Base-by-base conservation (phyloP, 2,113 vertebrate species). In the Ictalurus punctatus region DNA sequence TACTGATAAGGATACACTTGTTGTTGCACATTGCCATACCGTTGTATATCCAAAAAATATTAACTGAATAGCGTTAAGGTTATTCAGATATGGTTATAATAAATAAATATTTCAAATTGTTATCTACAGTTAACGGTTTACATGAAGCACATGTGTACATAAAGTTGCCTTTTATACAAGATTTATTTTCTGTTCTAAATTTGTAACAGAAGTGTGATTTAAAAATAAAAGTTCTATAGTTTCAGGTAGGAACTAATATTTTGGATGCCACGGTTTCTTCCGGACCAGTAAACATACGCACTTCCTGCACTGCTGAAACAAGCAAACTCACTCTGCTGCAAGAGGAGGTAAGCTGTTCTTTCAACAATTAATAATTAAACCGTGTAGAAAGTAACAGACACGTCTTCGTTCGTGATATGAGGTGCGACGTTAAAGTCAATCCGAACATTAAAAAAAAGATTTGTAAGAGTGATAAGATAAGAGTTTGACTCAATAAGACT, bases 251-350 rank as follows among this genome's bases (percentile, higher is more conserved):
- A 91, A 90, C 90, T 44, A 58, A 81, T 25, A 2, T 44, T 34
- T 7, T 80, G 27, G 16, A n/a, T 14, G 2, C 0, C 6, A 34
- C 40, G 25, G 79, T 87, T 81, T 88, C 65, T 25, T 52, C 84
- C 87, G 89, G 84, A 21, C 73, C 25, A 4, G 84, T 87, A 84
- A 67, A 85, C 23, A 13, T 52, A 19, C 44, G 65, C 91, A 90
- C 91, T 95, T 95, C 92, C 93, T 86, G 81, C 90, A 67, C 88
- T 80, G 90, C 84, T 86, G 93, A 95, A 96, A 94, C 92, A 86
- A 96, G 95, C 95, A 93, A 95, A 96, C 95, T 96, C 95, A 96
- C 95, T 95, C 92, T 83, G 93, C 89, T 76, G 63, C 88, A 88
- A 76, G 89, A 94, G 94, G 93, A 94, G 95, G 94, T 95, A 95